Percentiles rank a stretch among this genome's conserved stretches.
These are phyloP conservation scores for Papilio dardanus DNA, from an alignment of 1,140 invertebrate species.

Conservation along the genomic window DNA sequence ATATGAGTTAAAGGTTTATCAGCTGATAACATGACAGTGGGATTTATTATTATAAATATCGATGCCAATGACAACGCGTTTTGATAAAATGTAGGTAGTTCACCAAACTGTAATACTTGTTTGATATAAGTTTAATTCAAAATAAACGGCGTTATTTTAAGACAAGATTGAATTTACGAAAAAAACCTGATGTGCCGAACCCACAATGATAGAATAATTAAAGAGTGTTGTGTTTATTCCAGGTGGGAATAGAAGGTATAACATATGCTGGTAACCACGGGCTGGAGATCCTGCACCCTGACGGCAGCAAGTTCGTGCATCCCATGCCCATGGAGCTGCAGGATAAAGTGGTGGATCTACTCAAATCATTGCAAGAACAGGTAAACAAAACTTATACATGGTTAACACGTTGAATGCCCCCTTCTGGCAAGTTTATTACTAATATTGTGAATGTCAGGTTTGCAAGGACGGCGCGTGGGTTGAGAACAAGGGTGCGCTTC, in stretches of 20 bases:
- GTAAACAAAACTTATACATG: conserved; percentile 62
- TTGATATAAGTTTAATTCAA: background rate
- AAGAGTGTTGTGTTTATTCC: conserved; percentile 10
- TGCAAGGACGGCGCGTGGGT: conserved; percentile 95
- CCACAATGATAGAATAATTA: background rate
- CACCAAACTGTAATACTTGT: no score
- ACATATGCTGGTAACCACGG: conserved; percentile 96
- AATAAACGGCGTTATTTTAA: background rate
- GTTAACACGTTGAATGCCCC: no score
- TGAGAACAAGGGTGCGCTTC: conserved; percentile 93
- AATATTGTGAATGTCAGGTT: conserved; percentile 83
- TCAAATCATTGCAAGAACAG: conserved; percentile 92
- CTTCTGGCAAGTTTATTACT: no score
- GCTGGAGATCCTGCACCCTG: conserved; percentile 93
- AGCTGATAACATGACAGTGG: background rate
- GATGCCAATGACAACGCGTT: background rate
- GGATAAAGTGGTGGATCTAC: conserved; percentile 89
- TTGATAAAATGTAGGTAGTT: background rate
- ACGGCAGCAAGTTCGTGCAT: conserved; percentile 95
- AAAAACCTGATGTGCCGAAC: no score
- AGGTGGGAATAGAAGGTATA: conserved; percentile 93
- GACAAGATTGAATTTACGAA: no score
- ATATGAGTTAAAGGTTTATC: conserved; percentile 12
- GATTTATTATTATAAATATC: conserved; percentile 15
- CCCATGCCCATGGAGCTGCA: conserved; percentile 94